Evolutionary conservation across 53 echinoderm and acorn worm genomes (phyloP), one percentile per base, ranked within the genome.

Genomic region (Crossaster papposus): DNA sequence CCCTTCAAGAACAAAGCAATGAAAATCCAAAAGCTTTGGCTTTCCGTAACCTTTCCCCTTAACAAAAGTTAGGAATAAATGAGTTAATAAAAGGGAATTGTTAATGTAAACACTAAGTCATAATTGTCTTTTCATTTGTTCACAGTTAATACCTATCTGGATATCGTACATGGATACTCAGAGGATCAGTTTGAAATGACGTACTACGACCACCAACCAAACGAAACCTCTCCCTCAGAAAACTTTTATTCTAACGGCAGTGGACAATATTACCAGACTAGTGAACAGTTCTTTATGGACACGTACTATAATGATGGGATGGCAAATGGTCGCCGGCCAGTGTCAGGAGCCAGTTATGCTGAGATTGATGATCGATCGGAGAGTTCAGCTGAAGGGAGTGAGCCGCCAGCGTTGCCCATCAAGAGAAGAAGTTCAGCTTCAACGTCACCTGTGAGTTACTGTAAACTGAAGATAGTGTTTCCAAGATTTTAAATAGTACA

Each of bases 61-160:
- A 44, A 44, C 1, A 44, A 44, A 44, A 44, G 44, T 44, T 44
- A 7, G 44, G 44, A 44, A 44, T 0, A 44, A 44, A 44, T 44
- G 0, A 44, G 44, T 44, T 44, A 7, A 44, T 7, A 44, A 44
- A 44, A 44, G 5, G 44, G 44, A 9, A 44, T 44, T 44, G 44
- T 44, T 44, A 44, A 44, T 44, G 44, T 44, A 44, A 44, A 44
- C 44, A 44, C 44, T 44, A 44, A 44, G 9, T 78, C 37, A 78
- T 79, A 11, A 0, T 50, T 35, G 35, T 83, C 70, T 12, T 44
- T 31, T 79, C 20, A 12, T 52, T 53, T 81, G n/a, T 29, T 24
- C 71, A 26, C 92, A 99, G 99, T 99, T 30, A 92, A 96, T 79
- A 94, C 96, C 0, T 99, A 99, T 81, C 83, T 99, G 26, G 99